Percentiles rank a stretch among this genome's conserved stretches.
Evolutionary conservation across 2,113 vertebrate genomes (phyloP).

Genomic region (Hippocampus abdominalis): DNA sequence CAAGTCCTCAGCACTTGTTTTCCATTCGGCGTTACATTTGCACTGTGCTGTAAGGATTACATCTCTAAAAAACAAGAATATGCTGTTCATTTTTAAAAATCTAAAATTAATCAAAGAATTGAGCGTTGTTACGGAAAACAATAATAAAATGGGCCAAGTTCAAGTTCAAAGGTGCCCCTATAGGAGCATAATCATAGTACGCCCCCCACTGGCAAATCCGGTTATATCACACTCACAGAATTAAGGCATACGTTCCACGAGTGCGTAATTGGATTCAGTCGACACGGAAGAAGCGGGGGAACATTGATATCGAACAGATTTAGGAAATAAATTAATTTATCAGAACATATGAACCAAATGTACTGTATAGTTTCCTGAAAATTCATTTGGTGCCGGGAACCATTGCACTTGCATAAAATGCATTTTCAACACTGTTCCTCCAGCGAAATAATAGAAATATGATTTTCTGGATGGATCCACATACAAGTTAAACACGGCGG

Average conservation of each 20-base stretch:
- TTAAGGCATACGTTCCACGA: constrained; percentile 37
- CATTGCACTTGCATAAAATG: not conserved
- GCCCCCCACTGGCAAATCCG: constrained; percentile 81
- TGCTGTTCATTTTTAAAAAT: constrained; percentile 8
- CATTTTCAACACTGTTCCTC: not conserved
- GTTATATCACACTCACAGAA: constrained; percentile 34
- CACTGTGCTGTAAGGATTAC: not conserved
- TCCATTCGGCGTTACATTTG: not conserved
- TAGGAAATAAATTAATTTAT: not conserved
- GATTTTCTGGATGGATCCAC: not conserved
- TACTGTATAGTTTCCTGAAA: not conserved
- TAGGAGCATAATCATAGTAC: constrained; percentile 76
- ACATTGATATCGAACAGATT: not conserved
- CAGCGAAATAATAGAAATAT: not conserved
- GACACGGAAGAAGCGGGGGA: constrained; percentile 17
- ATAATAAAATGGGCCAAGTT: constrained; percentile 77
- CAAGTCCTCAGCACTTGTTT: not conserved
- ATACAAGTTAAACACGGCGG: not conserved
- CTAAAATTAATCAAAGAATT: constrained; percentile 5
- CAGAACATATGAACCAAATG: accelerated
- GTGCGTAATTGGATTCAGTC: constrained; percentile 37
- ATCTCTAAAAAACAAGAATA: not conserved
- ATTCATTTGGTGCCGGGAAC: constrained; percentile 11
- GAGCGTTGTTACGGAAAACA: not conserved
- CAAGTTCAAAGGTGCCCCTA: constrained; percentile 73